A percentile compares a stretch with the other conserved stretches of the same genome.
Conservation (phyloP, 1,140 invertebrate species). For the Coenobita brevimanus region DNA sequence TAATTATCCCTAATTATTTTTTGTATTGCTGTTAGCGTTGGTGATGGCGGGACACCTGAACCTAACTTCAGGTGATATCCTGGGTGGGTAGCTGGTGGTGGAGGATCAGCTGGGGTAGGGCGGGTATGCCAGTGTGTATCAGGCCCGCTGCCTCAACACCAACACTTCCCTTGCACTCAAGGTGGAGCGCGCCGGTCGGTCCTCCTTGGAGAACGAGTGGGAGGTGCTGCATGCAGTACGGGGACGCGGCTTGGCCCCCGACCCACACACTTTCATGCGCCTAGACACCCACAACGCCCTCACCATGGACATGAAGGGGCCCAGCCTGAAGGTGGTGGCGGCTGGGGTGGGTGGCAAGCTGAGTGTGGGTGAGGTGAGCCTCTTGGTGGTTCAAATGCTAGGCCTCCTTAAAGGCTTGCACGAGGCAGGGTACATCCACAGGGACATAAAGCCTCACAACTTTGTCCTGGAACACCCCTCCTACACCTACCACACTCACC, state of each 20-base stretch:
- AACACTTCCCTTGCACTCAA: slow-evolving; percentile 10
- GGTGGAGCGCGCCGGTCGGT: neutral
- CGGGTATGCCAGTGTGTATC: slow-evolving; percentile 6
- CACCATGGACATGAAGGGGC: slow-evolving; percentile 24
- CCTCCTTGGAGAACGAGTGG: neutral
- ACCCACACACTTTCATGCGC: neutral
- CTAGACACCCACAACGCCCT: slow-evolving; percentile 24
- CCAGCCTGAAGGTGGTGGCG: neutral
- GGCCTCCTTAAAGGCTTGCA: neutral
- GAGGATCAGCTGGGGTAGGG: slow-evolving; percentile 23
- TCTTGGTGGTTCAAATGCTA: slow-evolving; percentile 7
- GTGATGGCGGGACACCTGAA: neutral
- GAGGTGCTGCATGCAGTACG: neutral
- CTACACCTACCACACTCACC: too few species aligned
- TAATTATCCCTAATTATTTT: too few species aligned
- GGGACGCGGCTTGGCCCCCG: neutral
- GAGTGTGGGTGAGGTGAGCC: neutral
- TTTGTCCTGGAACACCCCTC: neutral
- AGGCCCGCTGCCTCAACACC: neutral
- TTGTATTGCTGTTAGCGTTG: too few species aligned
- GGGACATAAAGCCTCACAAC: slow-evolving; percentile 33
- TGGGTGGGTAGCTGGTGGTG: neutral
- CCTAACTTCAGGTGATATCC: neutral
- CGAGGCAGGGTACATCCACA: neutral
- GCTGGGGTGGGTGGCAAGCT: neutral